A percentile compares a stretch with the other conserved stretches of the same genome.
Conservation (phyloP, 1,140 invertebrate species). For the Kradibia gibbosae region DNA sequence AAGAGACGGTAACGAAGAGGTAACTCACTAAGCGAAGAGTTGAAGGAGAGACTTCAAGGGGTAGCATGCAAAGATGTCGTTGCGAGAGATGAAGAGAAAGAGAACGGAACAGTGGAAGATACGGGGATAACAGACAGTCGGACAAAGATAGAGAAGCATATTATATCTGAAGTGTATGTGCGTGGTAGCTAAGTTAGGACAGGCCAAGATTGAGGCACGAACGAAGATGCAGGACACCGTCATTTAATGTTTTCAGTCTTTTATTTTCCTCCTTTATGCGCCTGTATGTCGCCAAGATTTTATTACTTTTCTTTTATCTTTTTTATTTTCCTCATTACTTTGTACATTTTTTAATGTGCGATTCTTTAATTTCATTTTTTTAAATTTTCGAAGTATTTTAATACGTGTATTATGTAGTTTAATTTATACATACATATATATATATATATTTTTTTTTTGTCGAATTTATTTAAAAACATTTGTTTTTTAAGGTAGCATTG, state of each 20-base stretch:
- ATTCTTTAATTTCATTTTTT: background rate
- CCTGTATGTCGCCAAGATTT: constrained; percentile 36
- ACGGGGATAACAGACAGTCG: too few species aligned
- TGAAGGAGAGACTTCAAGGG: constrained; percentile 64
- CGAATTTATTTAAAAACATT: background rate
- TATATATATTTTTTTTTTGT: too few species aligned
- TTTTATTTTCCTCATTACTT: constrained; percentile 24
- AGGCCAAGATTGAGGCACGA: constrained; percentile 40
- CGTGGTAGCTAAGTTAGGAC: constrained; percentile 21
- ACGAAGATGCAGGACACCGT: constrained; percentile 38
- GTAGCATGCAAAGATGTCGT: constrained; percentile 42
- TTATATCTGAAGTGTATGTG: constrained; percentile 16
- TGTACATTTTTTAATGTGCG: constrained; percentile 1
- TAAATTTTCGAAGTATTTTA: background rate
- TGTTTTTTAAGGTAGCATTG: too few species aligned
- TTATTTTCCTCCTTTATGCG: constrained; percentile 26
- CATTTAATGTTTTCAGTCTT: constrained; percentile 38
- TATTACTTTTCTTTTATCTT: constrained; percentile 29
- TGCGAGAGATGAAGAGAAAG: background rate
- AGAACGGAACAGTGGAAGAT: background rate
- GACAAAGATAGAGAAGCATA: too few species aligned
- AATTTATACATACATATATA: too few species aligned
- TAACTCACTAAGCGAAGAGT: constrained; percentile 66
- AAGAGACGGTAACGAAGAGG: constrained; percentile 74
- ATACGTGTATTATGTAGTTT: too few species aligned